These are phyloP conservation scores for Thamnophis sirtalis DNA, from an alignment of 2,113 vertebrate species.

Conservation along the genomic window DNA sequence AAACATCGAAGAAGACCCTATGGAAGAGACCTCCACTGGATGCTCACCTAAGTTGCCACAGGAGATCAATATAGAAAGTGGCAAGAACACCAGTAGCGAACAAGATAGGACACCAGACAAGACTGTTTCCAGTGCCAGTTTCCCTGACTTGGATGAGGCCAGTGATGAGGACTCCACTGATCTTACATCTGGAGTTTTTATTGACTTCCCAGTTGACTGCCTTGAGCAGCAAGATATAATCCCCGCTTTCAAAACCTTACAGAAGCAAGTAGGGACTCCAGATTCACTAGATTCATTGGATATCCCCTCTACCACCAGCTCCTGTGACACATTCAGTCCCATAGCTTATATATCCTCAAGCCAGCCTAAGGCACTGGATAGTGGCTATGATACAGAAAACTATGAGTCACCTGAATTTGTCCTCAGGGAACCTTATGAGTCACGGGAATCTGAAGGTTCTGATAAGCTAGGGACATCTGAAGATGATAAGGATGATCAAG, in stretches of 20 bases:
- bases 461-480: conserved; percentile 53
- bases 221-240: conserved; percentile 59
- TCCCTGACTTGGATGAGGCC: conserved; percentile 69
- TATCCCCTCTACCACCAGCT: conserved; percentile 75
- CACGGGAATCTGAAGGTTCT: conserved; percentile 64
- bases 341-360: conserved; percentile 65
- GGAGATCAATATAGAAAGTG: conserved; percentile 38
- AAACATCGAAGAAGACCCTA: conserved; percentile 14
- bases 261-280: conserved; percentile 84
- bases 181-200: conserved; percentile 79
- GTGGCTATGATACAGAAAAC: conserved; percentile 96
- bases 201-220: conserved; percentile 73
- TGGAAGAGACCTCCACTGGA: rapidly evolving
- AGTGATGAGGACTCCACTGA: conserved; percentile 78
- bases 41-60: rapidly evolving
- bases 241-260: conserved; percentile 72
- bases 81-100: conserved; percentile 43
- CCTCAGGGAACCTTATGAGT: conserved; percentile 83
- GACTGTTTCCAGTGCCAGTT: conserved; percentile 67
- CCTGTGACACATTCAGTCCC: conserved; percentile 78
- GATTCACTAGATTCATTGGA: conserved; percentile 86
- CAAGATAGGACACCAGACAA: conserved; percentile 57
- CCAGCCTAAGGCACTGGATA: conserved; percentile 87
- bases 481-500: conserved; percentile 61
- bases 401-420: conserved; percentile 93